Evolutionary conservation across 1,140 invertebrate genomes (phyloP), one percentile per base, ranked within the genome.

Genomic region (Rhysida immarginata): DNA sequence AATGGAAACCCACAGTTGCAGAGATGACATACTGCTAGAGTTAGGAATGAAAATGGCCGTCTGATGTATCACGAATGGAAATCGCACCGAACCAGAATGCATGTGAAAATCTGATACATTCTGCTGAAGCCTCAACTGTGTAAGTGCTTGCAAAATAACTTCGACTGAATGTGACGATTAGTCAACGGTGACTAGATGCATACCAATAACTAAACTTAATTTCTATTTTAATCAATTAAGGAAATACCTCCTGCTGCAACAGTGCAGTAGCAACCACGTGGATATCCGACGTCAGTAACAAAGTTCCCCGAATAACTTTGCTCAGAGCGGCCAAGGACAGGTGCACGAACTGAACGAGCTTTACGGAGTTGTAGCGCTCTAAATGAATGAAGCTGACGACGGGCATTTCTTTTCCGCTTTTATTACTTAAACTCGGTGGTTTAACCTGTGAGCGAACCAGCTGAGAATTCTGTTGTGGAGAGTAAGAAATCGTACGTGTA

Each of bases 281-380:
- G n/a, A 75, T 73, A 46, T 75, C 73, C 18, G 67, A 66, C 18
- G 75, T 75, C 0, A 80, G 70, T 0, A 77, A 63, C 24, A 73
- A 62, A 20, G 71, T 72, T 20, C 80, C 80, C 59, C 79, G 71
- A 55, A 80, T 75, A 24, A 80, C 75, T 67, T 80, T 81, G 60
- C 78, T 80, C 2, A 87, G 65, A 55, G 65, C 62, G 16, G 76
- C 76, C 54, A 87, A 66, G 59, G 74, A 69, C 53, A 71, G 68
- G 60, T 79, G 81, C 26, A 81, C 72, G 2, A 64, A 59, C 62
- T 77, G 74, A 0, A 78, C 64, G 13, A 78, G 58, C 41, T 57
- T 54, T 2, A 77, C 57, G 5, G 74, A 75, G 57, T 74, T 73
- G 54, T 68, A 71, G 55, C 75, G 72, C 64, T 83, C 81, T 42